Evolutionary conservation across 2,113 vertebrate genomes (phyloP).

Genomic region (Labeo catla): DNA sequence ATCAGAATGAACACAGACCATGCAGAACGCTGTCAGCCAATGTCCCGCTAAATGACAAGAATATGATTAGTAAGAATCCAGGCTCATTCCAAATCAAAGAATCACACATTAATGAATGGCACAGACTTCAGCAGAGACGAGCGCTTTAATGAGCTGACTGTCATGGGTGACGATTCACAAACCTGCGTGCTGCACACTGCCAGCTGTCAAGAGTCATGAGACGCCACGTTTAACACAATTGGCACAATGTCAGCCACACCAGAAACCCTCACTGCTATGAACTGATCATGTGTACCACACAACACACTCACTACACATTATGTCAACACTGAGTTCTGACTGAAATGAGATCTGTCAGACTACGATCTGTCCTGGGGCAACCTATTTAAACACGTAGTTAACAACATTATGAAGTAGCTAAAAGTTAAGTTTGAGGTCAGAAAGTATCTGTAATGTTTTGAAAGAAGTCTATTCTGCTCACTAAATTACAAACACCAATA

Average conservation of each 20-base stretch:
- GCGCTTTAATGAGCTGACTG: slow-evolving; percentile 11
- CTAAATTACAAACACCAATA: background rate
- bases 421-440: background rate
- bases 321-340: background rate
- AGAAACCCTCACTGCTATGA: background rate
- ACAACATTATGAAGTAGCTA: background rate
- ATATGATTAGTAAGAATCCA: slow-evolving; percentile 7
- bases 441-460: too few relatives aligned
- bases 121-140: background rate
- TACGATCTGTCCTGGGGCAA: background rate
- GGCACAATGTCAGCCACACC: background rate
- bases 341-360: background rate
- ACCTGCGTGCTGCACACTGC: background rate
- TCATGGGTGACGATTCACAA: background rate
- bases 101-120: slow-evolving; percentile 11
- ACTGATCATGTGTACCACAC: background rate
- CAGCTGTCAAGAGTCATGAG: slow-evolving; percentile 2
- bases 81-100: slow-evolving; percentile 13
- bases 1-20: slow-evolving; percentile 8
- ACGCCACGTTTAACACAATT: background rate
- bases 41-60: slow-evolving; percentile 3
- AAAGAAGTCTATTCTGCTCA: background rate
- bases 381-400: background rate
- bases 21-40: background rate
- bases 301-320: background rate